Evolutionary conservation across 2,797 vertebrate genomes (phyloP), one percentile per base, ranked within the genome.

Genomic region (Tiaroga cobitis): DNA sequence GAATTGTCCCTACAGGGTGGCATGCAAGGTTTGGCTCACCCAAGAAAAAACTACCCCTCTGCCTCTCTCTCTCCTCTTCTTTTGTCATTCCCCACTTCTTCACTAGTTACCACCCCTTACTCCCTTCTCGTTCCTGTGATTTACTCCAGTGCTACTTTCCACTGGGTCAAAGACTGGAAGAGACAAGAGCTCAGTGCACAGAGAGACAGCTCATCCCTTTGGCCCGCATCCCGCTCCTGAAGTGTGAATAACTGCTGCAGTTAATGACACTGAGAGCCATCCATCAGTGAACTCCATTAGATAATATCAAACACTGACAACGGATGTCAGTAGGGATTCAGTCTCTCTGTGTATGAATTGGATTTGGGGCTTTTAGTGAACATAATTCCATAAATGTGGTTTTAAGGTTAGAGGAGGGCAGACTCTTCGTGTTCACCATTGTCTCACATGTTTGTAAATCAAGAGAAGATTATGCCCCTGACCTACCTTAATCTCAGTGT

Each of bases 1-100:
- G 97, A 99, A 99, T 96, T 99, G 98, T 96, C 98, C 98, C 90
- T 97, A 98, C 97, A 99, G 97, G 97, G 97, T 99, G 97, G 98
- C 98, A 92, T 99, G 97, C 98, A 99, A 99, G 98, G 98, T 99
- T 99, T 98, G 98, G 95, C 95, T 95, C 75, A 59, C 76, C 86
- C 70, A 79, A 59, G 24, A 72, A 65, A 81, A 75, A 68, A 51
- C 80, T 67, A 41, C 63, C 76, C 41, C 61, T 74, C 15, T 67
- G 32, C 29, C 43, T 61, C 54, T 65, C n/a, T 39, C 74, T 63
- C n/a, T 46, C 39, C 51, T 75, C n/a, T 87, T 56, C 18, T 56
- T 68, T 82, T 75, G 70, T 61, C 77, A 54, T 39, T 87, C 69
- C 82, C 82, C 79, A 86, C 87, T 86, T 87, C 84, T 83, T 89